These are phyloP conservation scores for Globia sparganii DNA, from an alignment of 2,888 invertebrate species.

Conservation along the genomic window DNA sequence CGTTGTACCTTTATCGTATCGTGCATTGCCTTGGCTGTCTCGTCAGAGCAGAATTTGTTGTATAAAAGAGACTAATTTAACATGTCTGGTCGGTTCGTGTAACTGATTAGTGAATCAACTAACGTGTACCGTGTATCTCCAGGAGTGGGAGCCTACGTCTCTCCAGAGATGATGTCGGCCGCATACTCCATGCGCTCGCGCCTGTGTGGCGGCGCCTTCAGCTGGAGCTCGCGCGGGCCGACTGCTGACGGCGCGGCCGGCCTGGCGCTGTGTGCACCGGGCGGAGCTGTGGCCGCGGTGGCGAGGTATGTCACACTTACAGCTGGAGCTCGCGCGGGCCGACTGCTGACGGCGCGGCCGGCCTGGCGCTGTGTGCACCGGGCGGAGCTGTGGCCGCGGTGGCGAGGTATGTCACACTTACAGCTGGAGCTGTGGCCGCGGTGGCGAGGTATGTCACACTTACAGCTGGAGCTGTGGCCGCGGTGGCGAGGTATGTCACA, in stretches of 20 bases:
- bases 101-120: neutral
- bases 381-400: slow-evolving; percentile 99
- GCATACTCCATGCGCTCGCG: slow-evolving; percentile 97
- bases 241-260: slow-evolving; percentile 97
- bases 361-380: slow-evolving; percentile 83
- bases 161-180: slow-evolving; percentile 99
- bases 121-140: slow-evolving; percentile 19
- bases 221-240: slow-evolving; percentile 97
- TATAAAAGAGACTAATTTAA: neutral
- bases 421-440: slow-evolving; percentile 96
- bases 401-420: slow-evolving; percentile 89
- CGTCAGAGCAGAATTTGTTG: neutral
- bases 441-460: slow-evolving; percentile 92
- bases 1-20: neutral
- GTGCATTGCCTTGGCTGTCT: neutral
- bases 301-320: neutral
- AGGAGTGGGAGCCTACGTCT: slow-evolving; percentile 99
- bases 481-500: slow-evolving; percentile 92
- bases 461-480: slow-evolving; percentile 98
- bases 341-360: too few relatives aligned
- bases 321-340: slow-evolving; percentile 93
- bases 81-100: neutral
- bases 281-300: slow-evolving; percentile 97
- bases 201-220: slow-evolving; percentile 96
- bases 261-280: slow-evolving; percentile 97